Evolutionary conservation across 2,888 invertebrate genomes (phyloP), one percentile per base, ranked within the genome.

Genomic region (Apotomis betuletana): DNA sequence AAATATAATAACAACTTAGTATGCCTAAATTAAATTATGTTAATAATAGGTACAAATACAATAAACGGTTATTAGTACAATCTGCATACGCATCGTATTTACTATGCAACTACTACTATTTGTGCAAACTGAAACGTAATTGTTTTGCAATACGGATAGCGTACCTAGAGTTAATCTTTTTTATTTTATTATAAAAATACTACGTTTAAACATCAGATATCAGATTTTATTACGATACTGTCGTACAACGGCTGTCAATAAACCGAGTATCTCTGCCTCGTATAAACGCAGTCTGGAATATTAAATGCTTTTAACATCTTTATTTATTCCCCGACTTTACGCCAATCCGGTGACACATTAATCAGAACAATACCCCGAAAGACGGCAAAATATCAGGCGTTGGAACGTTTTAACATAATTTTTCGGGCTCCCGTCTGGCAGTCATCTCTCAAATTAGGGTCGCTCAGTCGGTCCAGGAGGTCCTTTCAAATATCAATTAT

Each of bases 401-500:
- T 27, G 57, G 55, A 74, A 75, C 41, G 73, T 69, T 68, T 74
- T 75, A 73, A 78, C 63, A 78, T 77, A 79, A 81, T 83, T 81
- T 82, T 78, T 79, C 75, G 74, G 74, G 75, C 77, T 77, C 75
- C 72, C 74, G 77, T 68, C 78, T 83, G 79, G 81, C 82, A 85
- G 83, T 79, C 85, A 85, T 87, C 85, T 83, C 80, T 86, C 86
- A 87, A 90, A 90, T 90, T 88, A 87, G 81, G 82, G 85, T 79
- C 77, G 74, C 73, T 69, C 55, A 67, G 75, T 74, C 81, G 81
- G 84, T 80, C 84, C 85, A 83, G 84, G 83, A 87, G 90, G 87
- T 87, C 88, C 87, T 85, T 91, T 91, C 89, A 92, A 91, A 91
- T 92, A 91, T 91, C 91, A 92, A 91, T 92, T 91, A 91, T 89